Percentiles rank a stretch among this genome's conserved stretches.
Conservation (phyloP, 1,140 invertebrate species). For the Cataglyphis hispanica region DNA sequence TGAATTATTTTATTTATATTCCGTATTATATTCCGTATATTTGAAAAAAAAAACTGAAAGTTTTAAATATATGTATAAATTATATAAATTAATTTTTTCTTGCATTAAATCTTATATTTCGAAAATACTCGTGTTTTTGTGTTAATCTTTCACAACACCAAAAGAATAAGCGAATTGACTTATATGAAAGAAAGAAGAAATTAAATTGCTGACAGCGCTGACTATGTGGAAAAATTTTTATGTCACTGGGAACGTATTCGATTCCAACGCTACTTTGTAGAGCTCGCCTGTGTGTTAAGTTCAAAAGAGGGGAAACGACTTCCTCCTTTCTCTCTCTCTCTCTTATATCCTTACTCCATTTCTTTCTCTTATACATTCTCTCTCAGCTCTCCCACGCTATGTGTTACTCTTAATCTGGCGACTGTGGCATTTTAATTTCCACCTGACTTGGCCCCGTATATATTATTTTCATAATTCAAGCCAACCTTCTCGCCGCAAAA, state of each 20-base stretch:
- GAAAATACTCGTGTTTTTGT: background rate
- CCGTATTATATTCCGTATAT: no score
- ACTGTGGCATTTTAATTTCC: conserved; percentile 77
- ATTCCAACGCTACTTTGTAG: conserved; percentile 45
- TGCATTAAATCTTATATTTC: background rate
- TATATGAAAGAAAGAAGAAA: background rate
- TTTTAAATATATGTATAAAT: background rate
- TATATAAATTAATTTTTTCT: background rate
- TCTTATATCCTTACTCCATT: background rate
- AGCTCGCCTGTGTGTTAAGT: conserved; percentile 18
- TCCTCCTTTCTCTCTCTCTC: background rate
- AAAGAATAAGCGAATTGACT: background rate
- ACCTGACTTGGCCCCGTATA: conserved; percentile 53
- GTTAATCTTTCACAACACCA: background rate
- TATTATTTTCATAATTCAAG: conserved; percentile 77
- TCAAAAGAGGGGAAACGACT: conserved; percentile 2
- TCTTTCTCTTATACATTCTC: conserved; percentile 15
- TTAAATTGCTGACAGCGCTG: background rate
- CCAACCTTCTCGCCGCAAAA: conserved; percentile 31
- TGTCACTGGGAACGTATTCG: conserved; percentile 11
- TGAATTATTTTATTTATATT: background rate
- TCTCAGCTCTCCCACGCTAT: conserved; percentile 77
- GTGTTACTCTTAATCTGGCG: conserved; percentile 74
- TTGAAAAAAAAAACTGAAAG: background rate
- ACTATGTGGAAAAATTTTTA: background rate